Conservation (phyloP, 1,140 invertebrate genomes). For the Lepeophtheirus salmonis region DNA sequence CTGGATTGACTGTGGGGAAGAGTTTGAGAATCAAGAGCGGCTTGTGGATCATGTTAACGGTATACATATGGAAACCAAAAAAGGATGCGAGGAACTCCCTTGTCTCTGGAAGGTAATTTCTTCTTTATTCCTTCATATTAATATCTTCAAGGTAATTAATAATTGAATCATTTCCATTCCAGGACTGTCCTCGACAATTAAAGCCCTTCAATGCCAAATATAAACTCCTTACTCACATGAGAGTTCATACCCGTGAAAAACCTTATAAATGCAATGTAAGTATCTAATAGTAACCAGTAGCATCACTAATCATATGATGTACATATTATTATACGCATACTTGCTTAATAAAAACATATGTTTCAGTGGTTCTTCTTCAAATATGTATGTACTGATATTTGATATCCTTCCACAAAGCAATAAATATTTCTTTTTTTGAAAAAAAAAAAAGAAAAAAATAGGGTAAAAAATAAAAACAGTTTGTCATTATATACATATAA, state of each 20-base stretch:
- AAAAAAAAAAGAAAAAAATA: neutral
- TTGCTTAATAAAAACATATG: neutral
- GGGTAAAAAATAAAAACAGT: neutral
- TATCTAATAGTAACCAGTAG: slow-evolving; percentile 22
- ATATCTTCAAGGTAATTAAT: neutral
- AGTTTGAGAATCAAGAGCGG: slow-evolving; percentile 1
- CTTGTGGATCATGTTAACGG: slow-evolving; percentile 14
- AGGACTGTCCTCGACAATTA: slow-evolving; percentile 52
- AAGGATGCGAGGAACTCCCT: slow-evolving; percentile 17
- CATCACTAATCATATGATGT: too few species aligned
- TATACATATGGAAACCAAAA: slow-evolving; percentile 14
- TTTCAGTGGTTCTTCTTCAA: neutral
- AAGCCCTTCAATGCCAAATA: slow-evolving; percentile 86
- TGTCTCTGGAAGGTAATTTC: slow-evolving; percentile 15
- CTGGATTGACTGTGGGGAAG: slow-evolving; percentile 6
- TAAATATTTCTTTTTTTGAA: neutral
- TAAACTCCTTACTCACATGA: slow-evolving; percentile 86
- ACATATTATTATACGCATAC: too few species aligned
- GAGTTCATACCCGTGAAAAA: slow-evolving; percentile 85
- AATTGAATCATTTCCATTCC: neutral
- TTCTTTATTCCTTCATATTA: neutral
- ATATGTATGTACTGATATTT: neutral
- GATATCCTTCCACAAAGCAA: neutral
- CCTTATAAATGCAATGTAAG: slow-evolving; percentile 88
- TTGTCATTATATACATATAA: too few species aligned